Conservation (phyloP, 2,797 vertebrate genomes). For the Aeoliscus strigatus region DNA sequence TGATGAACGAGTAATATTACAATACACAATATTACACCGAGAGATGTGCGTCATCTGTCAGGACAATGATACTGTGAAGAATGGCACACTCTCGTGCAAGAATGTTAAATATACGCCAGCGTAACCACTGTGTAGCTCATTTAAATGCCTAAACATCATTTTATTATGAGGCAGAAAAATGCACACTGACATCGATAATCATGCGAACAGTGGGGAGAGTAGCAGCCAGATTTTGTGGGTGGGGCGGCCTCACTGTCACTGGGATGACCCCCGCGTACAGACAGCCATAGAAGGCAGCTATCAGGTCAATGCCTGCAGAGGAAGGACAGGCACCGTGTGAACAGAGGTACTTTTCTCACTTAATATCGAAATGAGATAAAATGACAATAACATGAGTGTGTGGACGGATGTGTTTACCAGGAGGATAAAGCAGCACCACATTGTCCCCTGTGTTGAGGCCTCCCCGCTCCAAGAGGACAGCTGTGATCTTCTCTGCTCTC, state of each 20-base stretch:
- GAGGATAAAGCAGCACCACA: constrained; percentile 96
- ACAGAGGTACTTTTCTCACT: fast-evolving
- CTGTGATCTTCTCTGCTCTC: constrained; percentile 91
- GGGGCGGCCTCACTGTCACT: constrained; percentile 92
- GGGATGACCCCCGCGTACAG: constrained; percentile 93
- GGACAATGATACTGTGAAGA: too few relatives aligned
- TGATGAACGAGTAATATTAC: too few relatives aligned
- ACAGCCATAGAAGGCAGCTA: constrained; percentile 94
- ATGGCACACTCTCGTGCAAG: too few relatives aligned
- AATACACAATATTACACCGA: too few relatives aligned
- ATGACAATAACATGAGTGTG: background rate
- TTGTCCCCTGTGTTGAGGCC: constrained; percentile 96
- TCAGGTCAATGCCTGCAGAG: constrained; percentile 80
- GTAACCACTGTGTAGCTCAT: too few relatives aligned
- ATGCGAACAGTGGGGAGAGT: constrained; percentile 96
- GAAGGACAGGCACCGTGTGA: background rate
- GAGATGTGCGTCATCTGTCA: too few relatives aligned
- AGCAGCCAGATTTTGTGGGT: constrained; percentile 91
- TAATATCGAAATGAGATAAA: background rate
- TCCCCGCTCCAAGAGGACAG: constrained; percentile 88
- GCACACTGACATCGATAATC: constrained; percentile 84
- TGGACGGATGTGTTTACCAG: constrained; percentile 72
- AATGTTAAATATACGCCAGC: too few relatives aligned
- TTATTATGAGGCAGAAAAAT: too few relatives aligned
- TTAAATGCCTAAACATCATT: too few relatives aligned